These are phyloP conservation scores for Eupeodes latifasciatus DNA, from an alignment of 2,888 invertebrate species.

Conservation along the genomic window DNA sequence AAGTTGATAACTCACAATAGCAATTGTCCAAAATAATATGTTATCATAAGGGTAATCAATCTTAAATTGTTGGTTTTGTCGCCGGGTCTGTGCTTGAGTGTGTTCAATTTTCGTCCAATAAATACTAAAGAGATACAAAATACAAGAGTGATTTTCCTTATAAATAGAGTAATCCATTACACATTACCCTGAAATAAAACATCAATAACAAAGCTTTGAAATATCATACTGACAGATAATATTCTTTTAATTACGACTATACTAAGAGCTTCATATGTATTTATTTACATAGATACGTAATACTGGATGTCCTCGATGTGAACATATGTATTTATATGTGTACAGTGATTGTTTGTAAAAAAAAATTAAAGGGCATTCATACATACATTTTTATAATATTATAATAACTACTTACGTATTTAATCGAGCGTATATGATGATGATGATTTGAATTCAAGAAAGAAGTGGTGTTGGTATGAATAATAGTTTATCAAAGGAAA, in stretches of 20 bases:
- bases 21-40: not conserved
- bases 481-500: too few relatives aligned
- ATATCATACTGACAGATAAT: slow-evolving; percentile 3
- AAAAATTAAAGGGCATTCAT: not conserved
- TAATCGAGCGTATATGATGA: not conserved
- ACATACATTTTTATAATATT: not conserved
- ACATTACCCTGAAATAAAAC: not conserved
- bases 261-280: not conserved
- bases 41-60: slow-evolving; percentile 8
- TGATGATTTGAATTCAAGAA: not conserved
- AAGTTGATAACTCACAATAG: slow-evolving; percentile 35
- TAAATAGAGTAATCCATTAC: slow-evolving; percentile 25
- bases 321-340: not conserved
- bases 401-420: too few relatives aligned
- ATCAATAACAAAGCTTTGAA: slow-evolving; percentile 9
- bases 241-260: not conserved
- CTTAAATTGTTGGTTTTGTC: slow-evolving; percentile 3
- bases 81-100: not conserved
- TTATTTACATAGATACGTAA: not conserved
- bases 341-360: not conserved
- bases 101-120: slow-evolving; percentile 1
- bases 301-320: slow-evolving; percentile 10
- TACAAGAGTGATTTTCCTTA: not conserved
- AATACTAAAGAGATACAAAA: not conserved
- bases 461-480: not conserved